Conservation (phyloP, 2,113 vertebrate genomes). For the Rana temporaria region DNA sequence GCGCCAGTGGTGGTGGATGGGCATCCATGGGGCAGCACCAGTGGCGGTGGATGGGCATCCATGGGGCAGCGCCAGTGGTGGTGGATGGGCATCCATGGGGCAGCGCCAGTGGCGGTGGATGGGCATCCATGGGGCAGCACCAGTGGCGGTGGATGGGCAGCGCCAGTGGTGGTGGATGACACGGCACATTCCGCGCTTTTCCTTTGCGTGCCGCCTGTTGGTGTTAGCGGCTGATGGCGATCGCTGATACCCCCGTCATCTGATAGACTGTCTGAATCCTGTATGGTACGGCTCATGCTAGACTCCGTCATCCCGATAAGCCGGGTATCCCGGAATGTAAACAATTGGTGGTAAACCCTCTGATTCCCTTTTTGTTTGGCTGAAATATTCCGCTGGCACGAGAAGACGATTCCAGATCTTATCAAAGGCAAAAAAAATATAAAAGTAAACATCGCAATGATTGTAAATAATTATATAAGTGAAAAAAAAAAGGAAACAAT, state of each 20-base stretch:
- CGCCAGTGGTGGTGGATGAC: neutral
- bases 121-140: too few relatives aligned
- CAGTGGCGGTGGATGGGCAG: neutral
- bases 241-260: neutral
- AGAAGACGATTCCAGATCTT: neutral
- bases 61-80: too few relatives aligned
- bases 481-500: too few relatives aligned
- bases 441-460: too few relatives aligned
- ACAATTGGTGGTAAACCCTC: neutral
- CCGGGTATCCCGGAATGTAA: neutral
- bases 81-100: too few relatives aligned
- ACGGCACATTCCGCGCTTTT: conserved; percentile 4
- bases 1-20: too few relatives aligned
- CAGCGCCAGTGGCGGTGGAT: too few relatives aligned
- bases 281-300: neutral
- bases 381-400: neutral
- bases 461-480: too few relatives aligned
- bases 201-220: conserved; percentile 8
- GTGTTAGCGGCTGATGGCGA: neutral
- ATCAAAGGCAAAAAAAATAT: neutral
- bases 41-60: too few relatives aligned
- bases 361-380: neutral
- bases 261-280: neutral
- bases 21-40: too few relatives aligned
- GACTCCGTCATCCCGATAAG: neutral